Evolutionary conservation across 1,140 invertebrate species (phyloP).

Genomic region (Plodia interpunctella): DNA sequence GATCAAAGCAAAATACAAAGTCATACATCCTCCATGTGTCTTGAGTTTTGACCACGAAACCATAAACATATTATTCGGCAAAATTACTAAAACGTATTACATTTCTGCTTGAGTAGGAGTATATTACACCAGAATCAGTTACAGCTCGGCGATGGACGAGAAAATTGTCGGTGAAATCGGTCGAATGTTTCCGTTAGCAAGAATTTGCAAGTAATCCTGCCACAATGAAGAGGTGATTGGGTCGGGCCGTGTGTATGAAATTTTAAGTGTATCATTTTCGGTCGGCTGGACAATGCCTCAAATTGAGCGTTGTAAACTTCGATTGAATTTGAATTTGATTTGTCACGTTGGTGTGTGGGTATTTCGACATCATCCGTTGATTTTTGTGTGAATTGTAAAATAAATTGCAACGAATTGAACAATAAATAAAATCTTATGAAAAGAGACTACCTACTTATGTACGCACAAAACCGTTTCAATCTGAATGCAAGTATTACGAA

Average conservation of each 20-base stretch:
- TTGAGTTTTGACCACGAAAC: conserved; percentile 38
- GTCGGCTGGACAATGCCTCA: conserved; percentile 39
- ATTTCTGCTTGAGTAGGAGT: conserved; percentile 15
- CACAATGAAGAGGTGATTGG: conserved; percentile 58
- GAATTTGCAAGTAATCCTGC: conserved; percentile 65
- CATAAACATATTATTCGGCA: conserved; percentile 10
- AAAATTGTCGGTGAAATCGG: background rate
- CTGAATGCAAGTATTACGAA: too few species aligned
- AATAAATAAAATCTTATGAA: conserved; percentile 21
- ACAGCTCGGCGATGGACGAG: conserved; percentile 23
- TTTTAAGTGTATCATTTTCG: conserved; percentile 19
- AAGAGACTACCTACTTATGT: too few species aligned
- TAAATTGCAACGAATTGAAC: background rate
- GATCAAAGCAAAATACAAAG: conserved; percentile 42
- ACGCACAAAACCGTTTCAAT: too few species aligned
- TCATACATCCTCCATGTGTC: conserved; percentile 36
- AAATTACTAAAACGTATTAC: conserved; percentile 15
- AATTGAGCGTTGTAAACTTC: conserved; percentile 32
- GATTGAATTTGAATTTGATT: conserved; percentile 16
- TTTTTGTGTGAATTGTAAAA: conserved; percentile 9
- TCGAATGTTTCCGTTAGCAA: conserved; percentile 9
- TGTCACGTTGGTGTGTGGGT: background rate
- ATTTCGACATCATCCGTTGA: background rate
- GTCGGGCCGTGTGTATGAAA: conserved; percentile 26
- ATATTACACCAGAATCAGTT: conserved; percentile 13